A percentile compares a stretch with the other conserved stretches of the same genome.
Conservation (phyloP, 1,140 invertebrate species). For the Calliphora vicina region DNA sequence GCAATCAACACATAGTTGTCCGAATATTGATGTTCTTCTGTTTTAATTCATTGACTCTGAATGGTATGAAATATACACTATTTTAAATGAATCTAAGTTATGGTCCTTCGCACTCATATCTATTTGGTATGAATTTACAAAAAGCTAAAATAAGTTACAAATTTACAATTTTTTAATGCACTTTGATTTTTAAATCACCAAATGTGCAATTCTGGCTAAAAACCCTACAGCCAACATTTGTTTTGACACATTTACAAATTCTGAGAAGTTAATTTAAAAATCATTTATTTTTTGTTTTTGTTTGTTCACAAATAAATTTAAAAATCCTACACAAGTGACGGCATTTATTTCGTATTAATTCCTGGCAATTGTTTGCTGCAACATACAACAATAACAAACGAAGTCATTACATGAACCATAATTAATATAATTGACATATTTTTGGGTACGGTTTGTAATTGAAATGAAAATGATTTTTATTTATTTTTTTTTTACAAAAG, state of each 20-base stretch:
- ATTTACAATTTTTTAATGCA: too few relatives aligned
- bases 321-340: background rate
- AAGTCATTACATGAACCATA: slow-evolving; percentile 24
- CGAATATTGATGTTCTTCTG: too few relatives aligned
- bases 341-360: background rate
- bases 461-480: slow-evolving; percentile 4
- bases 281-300: background rate
- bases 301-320: background rate
- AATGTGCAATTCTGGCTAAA: too few relatives aligned
- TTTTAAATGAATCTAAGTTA: too few relatives aligned
- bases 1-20: too few relatives aligned
- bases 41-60: too few relatives aligned
- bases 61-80: too few relatives aligned
- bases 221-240: background rate
- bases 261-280: background rate
- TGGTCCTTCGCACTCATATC: too few relatives aligned
- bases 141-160: too few relatives aligned
- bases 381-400: background rate
- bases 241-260: background rate
- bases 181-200: too few relatives aligned
- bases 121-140: too few relatives aligned
- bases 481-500: background rate
- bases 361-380: background rate
- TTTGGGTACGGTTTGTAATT: slow-evolving; percentile 33
- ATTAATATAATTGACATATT: slow-evolving; percentile 35